Conservation (phyloP, 2,113 vertebrate genomes). For the Nibea albiflora region DNA sequence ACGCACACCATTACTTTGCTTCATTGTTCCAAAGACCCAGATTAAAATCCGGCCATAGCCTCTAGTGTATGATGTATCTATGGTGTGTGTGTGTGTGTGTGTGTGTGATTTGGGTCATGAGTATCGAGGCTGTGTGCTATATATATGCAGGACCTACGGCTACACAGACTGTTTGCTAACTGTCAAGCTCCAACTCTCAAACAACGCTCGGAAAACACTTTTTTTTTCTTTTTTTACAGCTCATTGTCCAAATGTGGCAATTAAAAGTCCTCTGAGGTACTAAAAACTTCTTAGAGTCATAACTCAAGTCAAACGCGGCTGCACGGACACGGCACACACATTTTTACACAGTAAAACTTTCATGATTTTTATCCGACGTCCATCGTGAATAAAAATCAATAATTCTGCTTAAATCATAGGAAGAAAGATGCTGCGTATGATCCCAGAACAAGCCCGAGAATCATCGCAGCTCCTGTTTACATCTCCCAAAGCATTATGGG, state of each 20-base stretch:
- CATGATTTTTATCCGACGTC: not conserved
- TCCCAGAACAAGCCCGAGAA: no score
- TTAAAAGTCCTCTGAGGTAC: not conserved
- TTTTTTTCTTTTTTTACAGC: slow-evolving; percentile 2
- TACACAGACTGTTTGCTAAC: slow-evolving; percentile 60
- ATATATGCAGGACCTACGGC: slow-evolving; percentile 74
- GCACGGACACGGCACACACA: not conserved
- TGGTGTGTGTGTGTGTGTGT: slow-evolving; percentile 41
- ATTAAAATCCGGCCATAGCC: slow-evolving; percentile 61
- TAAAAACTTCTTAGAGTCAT: not conserved
- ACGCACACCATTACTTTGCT: slow-evolving; percentile 9
- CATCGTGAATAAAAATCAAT: not conserved
- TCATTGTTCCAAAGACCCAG: slow-evolving; percentile 71
- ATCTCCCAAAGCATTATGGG: no score
- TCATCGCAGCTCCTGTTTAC: no score
- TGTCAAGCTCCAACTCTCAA: slow-evolving; percentile 24
- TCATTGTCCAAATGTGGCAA: not conserved
- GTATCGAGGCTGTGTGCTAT: slow-evolving; percentile 78
- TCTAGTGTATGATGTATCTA: slow-evolving; percentile 64
- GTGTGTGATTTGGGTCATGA: slow-evolving; percentile 75
- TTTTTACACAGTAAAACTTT: not conserved
- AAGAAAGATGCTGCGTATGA: no score
- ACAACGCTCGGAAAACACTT: slow-evolving; percentile 30
- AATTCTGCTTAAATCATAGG: not conserved
- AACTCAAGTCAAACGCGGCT: not conserved